A percentile compares a stretch with the other conserved stretches of the same genome.
Conservation (phyloP, 2,113 vertebrate genomes). For the Dicentrarchus labrax region DNA sequence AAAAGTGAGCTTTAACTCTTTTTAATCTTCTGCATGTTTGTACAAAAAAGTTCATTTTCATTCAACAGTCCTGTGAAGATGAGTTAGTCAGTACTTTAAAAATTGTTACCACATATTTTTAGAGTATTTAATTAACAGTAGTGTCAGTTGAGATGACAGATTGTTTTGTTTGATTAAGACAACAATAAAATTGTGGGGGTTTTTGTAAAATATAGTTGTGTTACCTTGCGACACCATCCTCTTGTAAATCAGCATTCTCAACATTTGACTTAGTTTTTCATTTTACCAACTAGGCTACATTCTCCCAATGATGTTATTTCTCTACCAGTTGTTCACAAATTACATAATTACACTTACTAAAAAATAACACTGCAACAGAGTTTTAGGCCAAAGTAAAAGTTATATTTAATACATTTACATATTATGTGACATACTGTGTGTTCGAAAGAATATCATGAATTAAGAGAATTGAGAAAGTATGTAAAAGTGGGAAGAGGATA, state of each 20-base stretch:
- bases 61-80: background rate
- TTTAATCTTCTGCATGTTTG: conserved; percentile 8
- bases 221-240: no score
- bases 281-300: background rate
- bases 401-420: background rate
- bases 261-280: no score
- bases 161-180: background rate
- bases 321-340: background rate
- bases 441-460: background rate
- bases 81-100: background rate
- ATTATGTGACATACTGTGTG: background rate
- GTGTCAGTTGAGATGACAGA: background rate
- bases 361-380: conserved; percentile 1
- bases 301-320: background rate
- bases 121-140: background rate
- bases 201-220: no score
- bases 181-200: no score
- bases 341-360: conserved; percentile 3
- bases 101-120: background rate
- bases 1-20: conserved; percentile 1
- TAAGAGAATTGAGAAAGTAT: background rate
- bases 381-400: background rate
- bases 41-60: background rate
- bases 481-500: background rate
- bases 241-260: no score